Percentiles rank a stretch among this genome's conserved stretches.
Evolutionary conservation across 2,888 invertebrate genomes (phyloP).

Genomic region (Hypsopygia costalis): DNA sequence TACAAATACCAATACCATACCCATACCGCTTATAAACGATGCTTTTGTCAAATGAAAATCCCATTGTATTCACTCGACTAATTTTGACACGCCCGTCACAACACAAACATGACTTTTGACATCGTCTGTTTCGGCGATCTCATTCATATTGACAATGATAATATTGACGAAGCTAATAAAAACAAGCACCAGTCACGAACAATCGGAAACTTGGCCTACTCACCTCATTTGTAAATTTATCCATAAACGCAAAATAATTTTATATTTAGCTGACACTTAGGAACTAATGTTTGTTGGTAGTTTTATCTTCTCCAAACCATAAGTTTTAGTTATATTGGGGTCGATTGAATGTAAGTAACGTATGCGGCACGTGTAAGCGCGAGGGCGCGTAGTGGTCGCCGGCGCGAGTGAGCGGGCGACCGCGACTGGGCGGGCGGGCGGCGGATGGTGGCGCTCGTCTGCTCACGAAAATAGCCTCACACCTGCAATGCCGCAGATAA

Average conservation of each 20-base stretch:
- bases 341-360: conserved; percentile 6
- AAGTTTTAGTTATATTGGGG: conserved; percentile 8
- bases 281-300: conserved; percentile 7
- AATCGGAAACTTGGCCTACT: conserved; percentile 43
- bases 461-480: conserved; percentile 68
- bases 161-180: conserved; percentile 8
- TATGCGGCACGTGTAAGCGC: conserved; percentile 18
- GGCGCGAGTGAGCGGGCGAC: conserved; percentile 45
- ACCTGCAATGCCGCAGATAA: conserved; percentile 61
- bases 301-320: not conserved
- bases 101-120: conserved; percentile 13
- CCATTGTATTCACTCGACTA: conserved; percentile 21
- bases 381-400: conserved; percentile 32
- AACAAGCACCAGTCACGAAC: conserved; percentile 17
- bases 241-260: conserved; percentile 16
- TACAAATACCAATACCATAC: conserved; percentile 40
- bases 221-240: conserved; percentile 40
- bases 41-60: conserved; percentile 35
- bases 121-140: conserved; percentile 11
- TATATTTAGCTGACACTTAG: not conserved
- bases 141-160: conserved; percentile 17
- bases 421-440: conserved; percentile 65
- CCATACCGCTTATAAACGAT: conserved; percentile 31
- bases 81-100: conserved; percentile 21
- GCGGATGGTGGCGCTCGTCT: conserved; percentile 38